Evolutionary conservation across 2,888 invertebrate species (phyloP), one percentile per base, ranked within the genome.

Genomic region (Metellina segmentata): DNA sequence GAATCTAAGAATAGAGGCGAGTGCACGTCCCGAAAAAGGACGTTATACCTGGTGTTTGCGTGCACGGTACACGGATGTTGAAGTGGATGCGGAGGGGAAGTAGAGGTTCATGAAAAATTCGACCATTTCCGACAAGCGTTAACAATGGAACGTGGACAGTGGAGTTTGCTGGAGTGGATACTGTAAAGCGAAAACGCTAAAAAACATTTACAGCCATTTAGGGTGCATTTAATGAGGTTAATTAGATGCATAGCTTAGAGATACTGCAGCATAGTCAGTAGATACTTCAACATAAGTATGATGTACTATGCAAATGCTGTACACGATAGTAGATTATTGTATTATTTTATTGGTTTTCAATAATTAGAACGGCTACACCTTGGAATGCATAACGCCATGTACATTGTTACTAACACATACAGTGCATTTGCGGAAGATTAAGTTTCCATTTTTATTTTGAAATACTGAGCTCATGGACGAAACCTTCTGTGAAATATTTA

Each of bases 61-160:
- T 89, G 89, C 61, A n/a, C 51, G 77, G n/a, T 13, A 6, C n/a
- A 48, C 71, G 89, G 89, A 89, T 71, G 89, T 81, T 49, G 34
- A 34, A 70, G 74, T 53, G 75, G 11, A 6, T 6, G 77, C 53
- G 53, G 85, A 48, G 49, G 48, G 81, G 20, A 8, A 19, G 11
- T 19, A 69, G 34, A 34, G 51, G 53, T 52, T 78, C 83, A 78
- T 20, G 70, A 85, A 86, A 85, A 90, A 81, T 90, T 86, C 81
- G 74, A 75, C 81, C 81, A 81, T 81, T 86, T 90, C 90, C 90
- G 90, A 90, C 90, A 86, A 72, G 51, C 81, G 90, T 52, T 90
- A 90, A 86, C 86, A 71, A 85, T 51, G 75, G 81, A 79, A 16
- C 79, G 51, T 87, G 81, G 52, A 72, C 16, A 6, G 61, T 61